Evolutionary conservation across 2,797 vertebrate genomes (phyloP), one percentile per base, ranked within the genome.

Genomic region (Tenualosa thibaudeaui): DNA sequence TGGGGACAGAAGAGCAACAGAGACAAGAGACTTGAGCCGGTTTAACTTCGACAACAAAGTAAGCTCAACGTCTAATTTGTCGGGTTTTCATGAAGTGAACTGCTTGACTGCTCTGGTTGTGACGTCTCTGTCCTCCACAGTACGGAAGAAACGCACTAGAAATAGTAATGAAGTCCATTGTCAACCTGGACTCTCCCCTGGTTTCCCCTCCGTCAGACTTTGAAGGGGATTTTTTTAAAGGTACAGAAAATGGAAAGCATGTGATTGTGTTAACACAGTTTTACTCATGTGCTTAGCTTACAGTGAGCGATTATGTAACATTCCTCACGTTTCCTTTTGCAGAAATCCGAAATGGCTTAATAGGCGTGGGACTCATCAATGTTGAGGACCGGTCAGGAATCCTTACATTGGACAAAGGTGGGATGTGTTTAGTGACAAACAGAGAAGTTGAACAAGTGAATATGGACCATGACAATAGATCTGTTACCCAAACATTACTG

Each of bases 11-110:
- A 94, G 98, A 92, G 98, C 98, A n/a, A 99, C 98, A 3, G 98
- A 99, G 90, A 99, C 98, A 0, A 95, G 98, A 92, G 98, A 99
- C 87, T 95, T 99, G 88, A 99, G 98, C 94, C 95, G 98, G 87
- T 99, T 99, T 92, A 99, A 99, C 89, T 99, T 99, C 88, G 98
- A 99, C 92, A 99, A 99, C 92, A 99, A 99, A 94, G 98, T 99
- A 93, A 86, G 89, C 10, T 46, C 31, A 60, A 8, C 5, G 82
- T 82, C 2, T 78, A 17, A 83, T 12, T 17, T 62, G 24, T 51
- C 17, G 5, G 54, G 54, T 5, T 81, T 26, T 22, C 37, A 62
- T 46, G 12, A 10, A 4, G 49, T 49, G 17, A 22, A 5, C 3
- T 22, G 31, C 49, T 24, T 56, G 31, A 5, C 7, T 12, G 54